Evolutionary conservation across 2,888 invertebrate species (phyloP).

Genomic region (Cylloceria caligata): DNA sequence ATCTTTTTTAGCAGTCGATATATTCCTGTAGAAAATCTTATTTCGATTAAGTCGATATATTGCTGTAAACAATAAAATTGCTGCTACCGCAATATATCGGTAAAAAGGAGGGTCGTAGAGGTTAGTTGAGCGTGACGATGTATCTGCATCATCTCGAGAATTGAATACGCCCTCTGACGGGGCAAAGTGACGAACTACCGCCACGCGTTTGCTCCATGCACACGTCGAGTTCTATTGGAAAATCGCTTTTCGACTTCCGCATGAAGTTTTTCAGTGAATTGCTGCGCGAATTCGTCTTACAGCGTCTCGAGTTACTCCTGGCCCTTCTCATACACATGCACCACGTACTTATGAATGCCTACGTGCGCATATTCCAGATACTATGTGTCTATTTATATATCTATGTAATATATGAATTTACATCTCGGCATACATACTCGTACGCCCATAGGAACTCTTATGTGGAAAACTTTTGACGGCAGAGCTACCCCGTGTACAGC

Average conservation of each 20-base stretch:
- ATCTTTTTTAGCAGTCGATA: too few relatives aligned
- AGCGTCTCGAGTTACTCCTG: not conserved
- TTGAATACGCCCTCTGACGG: conserved; percentile 74
- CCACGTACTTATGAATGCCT: conserved; percentile 14
- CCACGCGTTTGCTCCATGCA: conserved; percentile 16
- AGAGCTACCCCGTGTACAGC: not conserved
- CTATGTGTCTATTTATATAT: not conserved
- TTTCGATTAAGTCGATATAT: too few relatives aligned
- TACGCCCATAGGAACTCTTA: conserved; percentile 45
- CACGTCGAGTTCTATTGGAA: conserved; percentile 54
- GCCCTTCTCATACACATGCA: conserved; percentile 30
- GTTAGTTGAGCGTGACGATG: conserved; percentile 42
- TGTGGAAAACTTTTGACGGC: conserved; percentile 63
- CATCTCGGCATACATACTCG: conserved; percentile 45
- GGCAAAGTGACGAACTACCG: conserved; percentile 71
- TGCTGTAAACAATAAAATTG: conserved; percentile 12
- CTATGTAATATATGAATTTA: conserved; percentile 49
- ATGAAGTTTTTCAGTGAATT: conserved; percentile 56
- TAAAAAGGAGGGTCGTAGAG: conserved; percentile 11
- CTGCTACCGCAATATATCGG: too few relatives aligned
- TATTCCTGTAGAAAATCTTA: too few relatives aligned
- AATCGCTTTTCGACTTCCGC: conserved; percentile 60
- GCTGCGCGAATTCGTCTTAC: conserved; percentile 56
- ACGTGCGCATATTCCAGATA: conserved; percentile 17
- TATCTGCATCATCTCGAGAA: conserved; percentile 77